Evolutionary conservation across 2,113 vertebrate genomes (phyloP).

Genomic region (Ursus arctos): DNA sequence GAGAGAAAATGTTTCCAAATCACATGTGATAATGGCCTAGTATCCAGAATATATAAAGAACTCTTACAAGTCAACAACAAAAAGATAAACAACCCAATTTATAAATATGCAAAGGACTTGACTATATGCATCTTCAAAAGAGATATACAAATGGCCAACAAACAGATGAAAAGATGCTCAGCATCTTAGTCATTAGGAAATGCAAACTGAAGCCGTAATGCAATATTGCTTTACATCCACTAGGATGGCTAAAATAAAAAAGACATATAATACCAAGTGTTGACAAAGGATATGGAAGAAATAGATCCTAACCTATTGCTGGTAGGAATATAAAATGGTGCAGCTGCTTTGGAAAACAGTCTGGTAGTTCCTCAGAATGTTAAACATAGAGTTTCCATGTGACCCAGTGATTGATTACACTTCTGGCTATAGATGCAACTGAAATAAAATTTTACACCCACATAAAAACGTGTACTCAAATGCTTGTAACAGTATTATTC

Average conservation of each 20-base stretch:
- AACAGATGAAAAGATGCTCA: too few species aligned
- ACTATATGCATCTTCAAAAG: not conserved
- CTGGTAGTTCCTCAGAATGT: not conserved
- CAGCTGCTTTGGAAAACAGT: not conserved
- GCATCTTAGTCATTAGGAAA: not conserved
- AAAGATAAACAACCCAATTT: not conserved
- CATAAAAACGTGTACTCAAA: not conserved
- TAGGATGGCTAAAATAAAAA: not conserved
- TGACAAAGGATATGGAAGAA: not conserved
- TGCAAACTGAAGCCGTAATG: not conserved
- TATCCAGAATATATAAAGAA: not conserved
- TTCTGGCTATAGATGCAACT: not conserved
- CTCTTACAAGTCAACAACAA: not conserved
- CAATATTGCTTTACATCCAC: not conserved
- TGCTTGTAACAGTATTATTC: not conserved
- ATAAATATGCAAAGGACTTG: not conserved
- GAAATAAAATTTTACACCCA: not conserved
- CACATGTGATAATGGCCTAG: not conserved
- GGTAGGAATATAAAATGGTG: not conserved
- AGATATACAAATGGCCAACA: not conserved
- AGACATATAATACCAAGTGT: not conserved
- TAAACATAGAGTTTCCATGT: not conserved
- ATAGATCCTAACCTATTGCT: not conserved
- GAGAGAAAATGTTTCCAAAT: not conserved
- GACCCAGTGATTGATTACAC: not conserved